Evolutionary conservation across 2,113 vertebrate genomes (phyloP).

Genomic region (Sceloporus undulatus): DNA sequence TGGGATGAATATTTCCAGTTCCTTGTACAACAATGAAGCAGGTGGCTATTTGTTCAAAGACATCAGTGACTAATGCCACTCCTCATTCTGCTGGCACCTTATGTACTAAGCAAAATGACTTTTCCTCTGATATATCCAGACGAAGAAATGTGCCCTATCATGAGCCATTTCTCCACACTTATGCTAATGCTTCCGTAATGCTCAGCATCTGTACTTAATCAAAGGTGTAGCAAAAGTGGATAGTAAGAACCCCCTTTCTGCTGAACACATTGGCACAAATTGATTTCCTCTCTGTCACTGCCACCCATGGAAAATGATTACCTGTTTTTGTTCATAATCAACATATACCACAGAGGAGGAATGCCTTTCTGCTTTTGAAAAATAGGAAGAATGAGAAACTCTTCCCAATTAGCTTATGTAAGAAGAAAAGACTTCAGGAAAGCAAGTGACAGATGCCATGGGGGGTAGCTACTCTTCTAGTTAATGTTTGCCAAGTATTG

Average conservation of each 20-base stretch:
- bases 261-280: slow-evolving; percentile 14
- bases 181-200: slow-evolving; percentile 14
- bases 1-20: slow-evolving; percentile 9
- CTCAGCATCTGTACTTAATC: slow-evolving; percentile 11
- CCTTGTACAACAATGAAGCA: not conserved
- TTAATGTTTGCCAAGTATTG: not conserved
- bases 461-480: not conserved
- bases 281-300: slow-evolving; percentile 14
- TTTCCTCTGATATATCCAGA: slow-evolving; percentile 18
- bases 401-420: not conserved
- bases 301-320: slow-evolving; percentile 10
- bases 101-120: slow-evolving; percentile 2
- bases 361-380: not conserved
- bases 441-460: not conserved
- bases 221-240: slow-evolving; percentile 6
- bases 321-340: slow-evolving; percentile 27
- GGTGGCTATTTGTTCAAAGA: slow-evolving; percentile 18
- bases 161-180: slow-evolving; percentile 18
- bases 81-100: slow-evolving; percentile 11
- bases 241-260: not conserved
- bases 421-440: slow-evolving; percentile 12
- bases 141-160: slow-evolving; percentile 1
- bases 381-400: not conserved
- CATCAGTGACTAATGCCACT: slow-evolving; percentile 18
- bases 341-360: not conserved